Conservation (phyloP, 2,113 vertebrate genomes). For the Alosa alosa region DNA sequence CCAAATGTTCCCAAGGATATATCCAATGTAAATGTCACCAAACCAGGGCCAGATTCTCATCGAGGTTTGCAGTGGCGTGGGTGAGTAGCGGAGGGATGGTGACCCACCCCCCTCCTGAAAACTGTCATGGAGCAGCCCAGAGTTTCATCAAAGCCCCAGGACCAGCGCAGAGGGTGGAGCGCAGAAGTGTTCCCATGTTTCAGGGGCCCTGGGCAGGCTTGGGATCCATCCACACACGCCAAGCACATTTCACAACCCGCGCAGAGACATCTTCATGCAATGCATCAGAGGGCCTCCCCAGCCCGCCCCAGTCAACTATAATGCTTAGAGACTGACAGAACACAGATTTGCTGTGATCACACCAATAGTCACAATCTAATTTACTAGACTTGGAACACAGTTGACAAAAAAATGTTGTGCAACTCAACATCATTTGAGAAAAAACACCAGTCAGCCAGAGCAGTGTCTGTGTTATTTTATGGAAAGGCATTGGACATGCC, state of each 20-base stretch:
- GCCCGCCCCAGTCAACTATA: background rate
- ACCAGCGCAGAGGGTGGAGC: background rate
- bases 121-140: background rate
- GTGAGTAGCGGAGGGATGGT: background rate
- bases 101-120: background rate
- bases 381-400: slow-evolving; percentile 2
- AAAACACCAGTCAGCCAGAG: slow-evolving; percentile 3
- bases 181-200: background rate
- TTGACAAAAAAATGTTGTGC: background rate
- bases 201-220: background rate
- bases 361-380: slow-evolving; percentile 17
- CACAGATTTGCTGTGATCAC: slow-evolving; percentile 13
- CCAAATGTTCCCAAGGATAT: background rate
- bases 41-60: background rate
- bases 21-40: background rate
- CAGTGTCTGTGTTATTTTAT: slow-evolving; percentile 21
- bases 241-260: background rate
- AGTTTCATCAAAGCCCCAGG: background rate
- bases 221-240: background rate
- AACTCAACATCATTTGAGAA: background rate
- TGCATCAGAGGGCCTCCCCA: background rate
- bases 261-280: background rate
- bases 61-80: background rate
- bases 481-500: background rate
- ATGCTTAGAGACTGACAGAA: slow-evolving; percentile 9